phyloP scores from a whole-genome alignment of 2,113 vertebrate species.

The Bufo bufo region DNA sequence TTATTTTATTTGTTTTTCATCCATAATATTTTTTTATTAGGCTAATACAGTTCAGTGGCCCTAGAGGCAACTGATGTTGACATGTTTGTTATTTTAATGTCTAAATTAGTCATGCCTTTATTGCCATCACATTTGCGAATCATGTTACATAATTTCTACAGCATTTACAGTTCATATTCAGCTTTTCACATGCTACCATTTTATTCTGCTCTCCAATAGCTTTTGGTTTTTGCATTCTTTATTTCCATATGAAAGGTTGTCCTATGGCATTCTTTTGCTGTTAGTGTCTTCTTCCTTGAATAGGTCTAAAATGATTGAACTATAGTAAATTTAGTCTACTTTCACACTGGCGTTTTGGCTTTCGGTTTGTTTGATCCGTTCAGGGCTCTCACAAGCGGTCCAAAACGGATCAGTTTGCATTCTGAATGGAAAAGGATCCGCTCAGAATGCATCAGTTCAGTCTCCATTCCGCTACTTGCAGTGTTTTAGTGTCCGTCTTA shows the following conservation, averaged over 20 bases:
- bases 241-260: background rate
- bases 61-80: background rate
- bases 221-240: background rate
- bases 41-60: background rate
- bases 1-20: background rate
- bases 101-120: conserved; percentile 22
- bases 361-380: too few relatives aligned
- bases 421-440: too few relatives aligned
- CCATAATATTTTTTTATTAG: background rate
- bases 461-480: too few relatives aligned
- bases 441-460: too few relatives aligned
- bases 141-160: conserved; percentile 14
- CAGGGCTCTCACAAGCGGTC: too few relatives aligned
- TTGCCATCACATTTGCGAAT: conserved; percentile 21
- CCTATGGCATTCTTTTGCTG: too few relatives aligned
- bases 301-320: background rate
- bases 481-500: too few relatives aligned
- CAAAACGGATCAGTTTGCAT: too few relatives aligned
- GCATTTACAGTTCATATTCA: conserved; percentile 13
- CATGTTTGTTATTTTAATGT: background rate
- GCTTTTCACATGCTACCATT: conserved; percentile 37
- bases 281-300: background rate
- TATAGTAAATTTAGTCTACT: too few relatives aligned
- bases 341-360: too few relatives aligned
- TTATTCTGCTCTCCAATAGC: background rate